Percentiles rank a stretch among this genome's conserved stretches.
Conservation (phyloP, 1,140 invertebrate genomes). For the Drosophila tsacasi region DNA sequence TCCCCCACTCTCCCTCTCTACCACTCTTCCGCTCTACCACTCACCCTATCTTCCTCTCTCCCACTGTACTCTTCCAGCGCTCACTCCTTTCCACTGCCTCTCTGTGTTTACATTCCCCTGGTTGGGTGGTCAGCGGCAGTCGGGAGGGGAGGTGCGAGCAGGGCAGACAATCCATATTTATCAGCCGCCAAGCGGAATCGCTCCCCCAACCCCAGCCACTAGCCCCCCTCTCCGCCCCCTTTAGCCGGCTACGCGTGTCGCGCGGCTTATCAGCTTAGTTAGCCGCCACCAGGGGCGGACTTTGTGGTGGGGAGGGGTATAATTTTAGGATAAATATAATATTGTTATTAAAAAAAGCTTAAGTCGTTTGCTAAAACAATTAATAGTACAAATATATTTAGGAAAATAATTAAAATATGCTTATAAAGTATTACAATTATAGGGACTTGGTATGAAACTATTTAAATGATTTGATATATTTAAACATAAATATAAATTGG, state of each 20-base stretch:
- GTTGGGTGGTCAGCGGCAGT: not conserved
- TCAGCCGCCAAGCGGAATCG: conserved; percentile 18
- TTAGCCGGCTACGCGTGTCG: not conserved
- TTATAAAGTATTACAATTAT: not conserved
- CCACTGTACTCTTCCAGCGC: not conserved
- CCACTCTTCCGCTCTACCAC: too few relatives aligned
- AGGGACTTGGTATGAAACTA: not conserved
- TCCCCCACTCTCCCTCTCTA: not conserved
- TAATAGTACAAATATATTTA: not conserved
- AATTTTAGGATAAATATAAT: not conserved
- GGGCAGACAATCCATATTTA: conserved; percentile 31
- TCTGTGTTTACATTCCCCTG: conserved; percentile 34
- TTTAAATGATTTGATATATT: not conserved
- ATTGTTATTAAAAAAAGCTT: too few relatives aligned
- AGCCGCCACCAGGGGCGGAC: not conserved
- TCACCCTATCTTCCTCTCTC: not conserved
- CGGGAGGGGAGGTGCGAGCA: not conserved
- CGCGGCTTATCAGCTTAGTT: conserved; percentile 19
- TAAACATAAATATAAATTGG: not conserved
- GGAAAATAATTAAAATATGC: not conserved
- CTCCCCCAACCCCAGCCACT: not conserved
- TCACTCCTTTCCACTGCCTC: not conserved
- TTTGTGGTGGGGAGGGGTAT: not conserved
- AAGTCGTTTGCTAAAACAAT: too few relatives aligned
- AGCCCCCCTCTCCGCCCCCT: not conserved